Evolutionary conservation across 23 tunicate genomes (phyloP), one percentile per base, ranked within the genome.

Genomic region (Ciona savignyi): DNA sequence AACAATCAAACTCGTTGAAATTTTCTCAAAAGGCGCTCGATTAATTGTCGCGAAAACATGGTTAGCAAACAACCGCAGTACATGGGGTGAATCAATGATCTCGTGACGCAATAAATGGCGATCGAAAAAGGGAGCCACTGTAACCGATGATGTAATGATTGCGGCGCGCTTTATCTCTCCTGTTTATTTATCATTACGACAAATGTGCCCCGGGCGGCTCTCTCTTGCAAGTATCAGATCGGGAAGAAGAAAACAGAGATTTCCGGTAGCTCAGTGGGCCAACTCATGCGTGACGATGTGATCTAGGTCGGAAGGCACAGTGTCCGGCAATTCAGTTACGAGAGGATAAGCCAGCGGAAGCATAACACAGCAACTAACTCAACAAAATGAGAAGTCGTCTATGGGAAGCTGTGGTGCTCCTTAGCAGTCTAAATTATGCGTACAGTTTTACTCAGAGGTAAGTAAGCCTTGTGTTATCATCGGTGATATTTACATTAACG

Each of bases 221-320:
- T 6, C 56, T 42, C n/a, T n/a, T n/a, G 15, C 56, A 42, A 42
- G 56, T 42, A 15, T 42, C 56, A 42, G 11, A 6, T 42, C 15
- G 56, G 56, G 15, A 42, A 42, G 56, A 42, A 42, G 56, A 6
- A 42, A 42, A 42, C 15, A 42, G 15, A 9, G 56, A 9, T 42
- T 42, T 15, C 9, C 15, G 56, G 56, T 42, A 15, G 56, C 56
- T 61, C 69, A 74, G 62, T 61, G 69, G 48, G 33, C 30, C 69
- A 74, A 74, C 25, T 63, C 49, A 74, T 74, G 78, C 78, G 78
- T 74, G n/a, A 74, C 68, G 62, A 62, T 4, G 56, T 15, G 56
- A 42, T 42, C 56, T 42, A 42, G 56, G 56, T 42, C 56, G 56
- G 56, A 42, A 42, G 56, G 56, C 56, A 15, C 9, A 15, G 56